A percentile compares a stretch with the other conserved stretches of the same genome.
Conservation (phyloP, 2,888 invertebrate genomes). For the Zygaena filipendulae region DNA sequence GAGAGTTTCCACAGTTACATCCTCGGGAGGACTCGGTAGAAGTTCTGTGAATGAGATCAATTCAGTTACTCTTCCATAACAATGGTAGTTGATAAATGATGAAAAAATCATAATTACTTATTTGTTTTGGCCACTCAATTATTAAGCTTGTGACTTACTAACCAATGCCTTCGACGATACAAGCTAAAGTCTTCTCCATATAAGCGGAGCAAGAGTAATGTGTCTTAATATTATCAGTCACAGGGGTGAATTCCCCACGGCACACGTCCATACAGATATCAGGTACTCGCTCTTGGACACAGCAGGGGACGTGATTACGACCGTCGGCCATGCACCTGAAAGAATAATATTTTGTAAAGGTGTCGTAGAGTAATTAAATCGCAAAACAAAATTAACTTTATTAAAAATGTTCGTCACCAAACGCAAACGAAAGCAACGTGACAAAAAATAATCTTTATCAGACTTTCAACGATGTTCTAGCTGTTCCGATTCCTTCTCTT, state of each 20-base stretch:
- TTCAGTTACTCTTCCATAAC: too few species aligned
- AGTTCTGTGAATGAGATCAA: constrained; percentile 73
- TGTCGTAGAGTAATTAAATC: too few species aligned
- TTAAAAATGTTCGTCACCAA: too few species aligned
- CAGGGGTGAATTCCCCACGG: constrained; percentile 85
- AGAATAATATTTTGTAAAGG: constrained; percentile 1
- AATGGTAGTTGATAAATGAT: too few species aligned
- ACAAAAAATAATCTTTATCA: too few species aligned
- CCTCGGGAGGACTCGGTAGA: constrained; percentile 79
- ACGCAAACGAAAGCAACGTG: too few species aligned
- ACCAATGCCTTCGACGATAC: constrained; percentile 83
- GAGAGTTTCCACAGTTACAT: constrained; percentile 77
- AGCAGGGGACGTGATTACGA: constrained; percentile 87
- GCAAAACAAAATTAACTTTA: too few species aligned
- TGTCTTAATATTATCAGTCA: constrained; percentile 84
- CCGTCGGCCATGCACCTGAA: constrained; percentile 80
- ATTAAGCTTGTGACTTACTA: too few species aligned
- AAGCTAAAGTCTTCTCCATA: constrained; percentile 83
- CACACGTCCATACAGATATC: constrained; percentile 89
- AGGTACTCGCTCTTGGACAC: constrained; percentile 82
- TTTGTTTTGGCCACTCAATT: too few species aligned
- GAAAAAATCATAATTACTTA: too few species aligned
- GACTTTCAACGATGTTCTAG: too few species aligned
- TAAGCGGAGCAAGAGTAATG: constrained; percentile 87
- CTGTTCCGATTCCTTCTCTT: too few species aligned